A percentile compares a stretch with the other conserved stretches of the same genome.
phyloP scores from a whole-genome alignment of 2,113 vertebrate genomes.

The Tupaia chinensis region DNA sequence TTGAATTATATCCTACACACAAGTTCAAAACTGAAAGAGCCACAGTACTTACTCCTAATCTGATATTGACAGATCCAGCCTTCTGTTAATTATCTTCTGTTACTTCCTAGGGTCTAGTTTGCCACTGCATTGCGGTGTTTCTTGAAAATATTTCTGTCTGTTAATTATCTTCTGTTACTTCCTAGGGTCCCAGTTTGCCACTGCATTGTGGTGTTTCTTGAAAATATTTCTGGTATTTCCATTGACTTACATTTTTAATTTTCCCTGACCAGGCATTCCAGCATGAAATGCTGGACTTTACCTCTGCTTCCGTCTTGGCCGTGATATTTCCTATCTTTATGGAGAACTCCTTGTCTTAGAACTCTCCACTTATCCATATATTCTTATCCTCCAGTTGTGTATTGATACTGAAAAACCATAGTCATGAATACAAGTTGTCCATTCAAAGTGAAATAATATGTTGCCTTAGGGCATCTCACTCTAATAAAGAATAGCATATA shows the following conservation, averaged over 20 bases:
- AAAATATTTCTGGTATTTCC: neutral
- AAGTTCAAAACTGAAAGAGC: neutral
- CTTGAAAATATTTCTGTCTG: no score
- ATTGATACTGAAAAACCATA: neutral
- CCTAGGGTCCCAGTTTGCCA: neutral
- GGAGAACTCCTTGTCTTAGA: neutral
- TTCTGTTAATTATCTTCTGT: neutral
- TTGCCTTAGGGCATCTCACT: neutral
- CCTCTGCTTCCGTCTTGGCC: neutral
- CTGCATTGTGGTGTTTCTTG: neutral
- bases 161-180: neutral
- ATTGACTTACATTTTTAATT: neutral
- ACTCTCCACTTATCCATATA: neutral
- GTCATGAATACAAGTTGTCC: neutral
- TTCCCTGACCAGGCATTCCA: neutral
- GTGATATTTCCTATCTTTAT: neutral
- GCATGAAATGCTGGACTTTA: neutral
- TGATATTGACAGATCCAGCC: neutral
- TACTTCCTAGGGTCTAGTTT: neutral
- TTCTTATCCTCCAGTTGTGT: neutral
- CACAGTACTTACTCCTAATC: neutral
- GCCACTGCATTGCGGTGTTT: neutral
- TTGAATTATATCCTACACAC: neutral
- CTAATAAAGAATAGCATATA: neutral
- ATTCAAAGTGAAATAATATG: neutral